Conservation (phyloP, 2,113 vertebrate genomes). For the Forbesichthys papilliferus region DNA sequence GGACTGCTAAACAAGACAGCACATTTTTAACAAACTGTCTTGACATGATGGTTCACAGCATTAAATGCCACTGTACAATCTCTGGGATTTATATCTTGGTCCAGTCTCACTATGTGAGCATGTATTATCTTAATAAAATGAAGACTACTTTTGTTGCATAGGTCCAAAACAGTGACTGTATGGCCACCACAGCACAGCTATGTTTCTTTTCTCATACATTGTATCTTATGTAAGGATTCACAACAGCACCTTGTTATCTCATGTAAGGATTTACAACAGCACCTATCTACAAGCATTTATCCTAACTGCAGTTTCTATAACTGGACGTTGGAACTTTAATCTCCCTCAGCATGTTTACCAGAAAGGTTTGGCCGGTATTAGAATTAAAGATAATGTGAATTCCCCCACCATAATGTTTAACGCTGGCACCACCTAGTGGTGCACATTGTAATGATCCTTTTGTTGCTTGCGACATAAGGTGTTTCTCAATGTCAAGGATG, state of each 20-base stretch:
- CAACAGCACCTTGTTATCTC: too few relatives aligned
- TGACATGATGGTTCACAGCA: background rate
- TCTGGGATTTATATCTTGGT: conserved; percentile 22
- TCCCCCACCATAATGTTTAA: background rate
- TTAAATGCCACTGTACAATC: background rate
- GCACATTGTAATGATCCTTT: background rate
- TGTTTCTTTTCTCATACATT: too few relatives aligned
- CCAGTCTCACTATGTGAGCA: conserved; percentile 61
- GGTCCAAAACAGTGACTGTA: background rate
- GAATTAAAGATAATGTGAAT: background rate
- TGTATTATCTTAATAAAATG: conserved; percentile 37
- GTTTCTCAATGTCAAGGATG: too few relatives aligned
- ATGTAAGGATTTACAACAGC: too few relatives aligned
- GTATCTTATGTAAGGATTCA: too few relatives aligned
- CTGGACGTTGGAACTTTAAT: too few relatives aligned
- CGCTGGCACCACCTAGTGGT: conserved; percentile 58
- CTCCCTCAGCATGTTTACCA: too few relatives aligned
- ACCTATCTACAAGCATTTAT: too few relatives aligned
- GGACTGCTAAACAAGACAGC: background rate
- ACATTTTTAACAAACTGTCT: background rate
- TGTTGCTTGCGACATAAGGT: background rate
- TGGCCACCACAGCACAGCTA: too few relatives aligned
- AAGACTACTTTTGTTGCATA: conserved; percentile 21
- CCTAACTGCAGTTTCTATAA: too few relatives aligned
- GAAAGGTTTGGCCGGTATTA: too few relatives aligned